These are phyloP conservation scores for Myxocyprinus asiaticus DNA, from an alignment of 2,113 vertebrate genomes.

Conservation along the genomic window DNA sequence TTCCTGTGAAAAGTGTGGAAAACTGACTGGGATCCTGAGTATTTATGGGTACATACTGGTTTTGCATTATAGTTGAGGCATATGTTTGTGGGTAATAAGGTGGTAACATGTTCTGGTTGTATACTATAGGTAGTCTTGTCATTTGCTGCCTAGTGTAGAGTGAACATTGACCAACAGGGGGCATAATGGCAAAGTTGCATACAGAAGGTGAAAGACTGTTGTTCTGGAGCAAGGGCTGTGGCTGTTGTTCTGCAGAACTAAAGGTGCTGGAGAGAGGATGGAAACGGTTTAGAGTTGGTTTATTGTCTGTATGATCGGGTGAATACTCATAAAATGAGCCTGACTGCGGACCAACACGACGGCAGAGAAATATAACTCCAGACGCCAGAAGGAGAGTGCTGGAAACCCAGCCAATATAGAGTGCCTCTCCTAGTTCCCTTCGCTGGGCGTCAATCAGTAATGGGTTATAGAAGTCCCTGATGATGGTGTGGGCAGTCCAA, in stretches of 20 bases:
- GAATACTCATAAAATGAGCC: constrained; percentile 54
- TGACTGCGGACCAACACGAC: constrained; percentile 51
- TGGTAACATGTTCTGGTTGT: constrained; percentile 42
- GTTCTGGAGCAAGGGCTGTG: constrained; percentile 42
- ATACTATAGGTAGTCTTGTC: constrained; percentile 47
- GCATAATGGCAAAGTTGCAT: constrained; percentile 41
- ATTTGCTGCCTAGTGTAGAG: constrained; percentile 41
- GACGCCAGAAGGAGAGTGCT: constrained; percentile 71
- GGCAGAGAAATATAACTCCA: constrained; percentile 68
- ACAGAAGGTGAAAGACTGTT: constrained; percentile 13
- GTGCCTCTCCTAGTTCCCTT: constrained; percentile 77
- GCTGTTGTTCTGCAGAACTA: constrained; percentile 38
- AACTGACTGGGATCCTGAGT: constrained; percentile 53
- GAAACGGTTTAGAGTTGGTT: constrained; percentile 46
- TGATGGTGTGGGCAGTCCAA: constrained; percentile 60
- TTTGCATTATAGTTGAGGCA: constrained; percentile 40
- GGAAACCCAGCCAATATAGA: constrained; percentile 79
- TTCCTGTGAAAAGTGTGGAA: constrained; percentile 6
- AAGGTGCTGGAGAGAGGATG: constrained; percentile 55
- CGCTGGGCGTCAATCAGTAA: constrained; percentile 74
- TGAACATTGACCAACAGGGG: constrained; percentile 28
- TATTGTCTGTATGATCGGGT: constrained; percentile 29
- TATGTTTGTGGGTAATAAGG: constrained; percentile 25
- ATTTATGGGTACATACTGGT: constrained; percentile 41
- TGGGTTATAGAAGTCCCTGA: constrained; percentile 74